Evolutionary conservation across 2,888 invertebrate species (phyloP).

Genomic region (Scrobipalpa costella): DNA sequence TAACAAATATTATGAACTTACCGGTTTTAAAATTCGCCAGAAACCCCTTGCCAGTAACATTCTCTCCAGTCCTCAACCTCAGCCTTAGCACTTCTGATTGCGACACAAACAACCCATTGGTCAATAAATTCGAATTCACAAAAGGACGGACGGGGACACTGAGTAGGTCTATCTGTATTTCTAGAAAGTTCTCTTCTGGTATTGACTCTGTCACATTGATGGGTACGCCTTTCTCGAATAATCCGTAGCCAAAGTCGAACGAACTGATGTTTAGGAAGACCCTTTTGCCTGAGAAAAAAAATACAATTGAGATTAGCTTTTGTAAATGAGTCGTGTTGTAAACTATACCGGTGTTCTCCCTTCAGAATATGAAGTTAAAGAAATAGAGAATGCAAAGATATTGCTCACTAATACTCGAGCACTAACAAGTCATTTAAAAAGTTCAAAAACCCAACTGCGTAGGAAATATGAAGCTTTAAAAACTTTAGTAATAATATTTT

Average conservation of each 20-base stretch:
- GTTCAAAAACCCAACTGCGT: no score
- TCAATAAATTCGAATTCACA: conserved; percentile 75
- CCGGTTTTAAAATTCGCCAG: conserved; percentile 84
- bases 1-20: no score
- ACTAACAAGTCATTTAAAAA: no score
- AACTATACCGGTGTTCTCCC: no score
- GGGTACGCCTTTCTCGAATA: conserved; percentile 65
- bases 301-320: no score
- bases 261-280: conserved; percentile 86
- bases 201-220: conserved; percentile 54
- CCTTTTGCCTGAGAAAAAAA: conserved; percentile 77
- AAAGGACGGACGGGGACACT: conserved; percentile 81
- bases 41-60: conserved; percentile 85
- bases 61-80: conserved; percentile 83
- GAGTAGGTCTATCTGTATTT: conserved; percentile 81
- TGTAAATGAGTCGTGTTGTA: no score
- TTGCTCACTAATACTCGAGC: no score
- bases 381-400: no score
- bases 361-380: no score
- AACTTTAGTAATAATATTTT: no score
- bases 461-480: no score
- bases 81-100: conserved; percentile 82
- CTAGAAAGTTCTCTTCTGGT: conserved; percentile 71
- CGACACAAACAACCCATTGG: conserved; percentile 85
- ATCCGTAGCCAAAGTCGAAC: conserved; percentile 78